Conservation (phyloP, 1,140 invertebrate species). For the Apocrypta bakeri region DNA sequence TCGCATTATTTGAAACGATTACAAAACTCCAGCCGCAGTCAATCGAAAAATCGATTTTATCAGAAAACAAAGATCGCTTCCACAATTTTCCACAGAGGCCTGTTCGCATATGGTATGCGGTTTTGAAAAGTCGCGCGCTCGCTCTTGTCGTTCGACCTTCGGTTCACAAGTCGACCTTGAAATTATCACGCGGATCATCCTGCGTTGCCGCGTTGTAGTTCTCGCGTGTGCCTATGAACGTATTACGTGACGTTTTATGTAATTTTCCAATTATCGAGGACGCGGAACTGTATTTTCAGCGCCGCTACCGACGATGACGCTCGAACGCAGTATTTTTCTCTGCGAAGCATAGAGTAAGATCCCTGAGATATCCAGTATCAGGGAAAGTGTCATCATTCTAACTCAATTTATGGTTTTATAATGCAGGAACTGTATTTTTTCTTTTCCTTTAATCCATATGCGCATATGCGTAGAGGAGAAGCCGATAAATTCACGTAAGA, state of each 20-base stretch:
- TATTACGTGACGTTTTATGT: slow-evolving; percentile 56
- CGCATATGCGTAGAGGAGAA: too few relatives aligned
- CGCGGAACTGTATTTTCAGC: slow-evolving; percentile 2
- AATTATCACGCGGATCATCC: slow-evolving; percentile 49
- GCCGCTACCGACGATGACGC: neutral
- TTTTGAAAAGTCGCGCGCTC: slow-evolving; percentile 22
- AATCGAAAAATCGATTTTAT: neutral
- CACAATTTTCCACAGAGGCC: too few relatives aligned
- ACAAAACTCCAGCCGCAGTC: neutral
- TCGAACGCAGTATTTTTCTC: too few relatives aligned
- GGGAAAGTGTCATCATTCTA: too few relatives aligned
- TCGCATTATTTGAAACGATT: neutral
- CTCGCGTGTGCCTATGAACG: neutral
- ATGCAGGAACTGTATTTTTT: too few relatives aligned
- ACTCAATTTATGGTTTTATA: too few relatives aligned
- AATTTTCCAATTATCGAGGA: slow-evolving; percentile 54
- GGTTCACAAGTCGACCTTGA: slow-evolving; percentile 25
- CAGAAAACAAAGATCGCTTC: neutral
- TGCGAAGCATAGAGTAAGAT: too few relatives aligned
- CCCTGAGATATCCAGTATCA: neutral
- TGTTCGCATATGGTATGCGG: neutral
- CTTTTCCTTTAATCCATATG: too few relatives aligned
- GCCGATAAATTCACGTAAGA: too few relatives aligned
- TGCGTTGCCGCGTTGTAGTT: neutral
- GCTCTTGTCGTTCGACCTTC: slow-evolving; percentile 35